Evolutionary conservation across 2,113 vertebrate genomes (phyloP).

Genomic region (Bos indicus): DNA sequence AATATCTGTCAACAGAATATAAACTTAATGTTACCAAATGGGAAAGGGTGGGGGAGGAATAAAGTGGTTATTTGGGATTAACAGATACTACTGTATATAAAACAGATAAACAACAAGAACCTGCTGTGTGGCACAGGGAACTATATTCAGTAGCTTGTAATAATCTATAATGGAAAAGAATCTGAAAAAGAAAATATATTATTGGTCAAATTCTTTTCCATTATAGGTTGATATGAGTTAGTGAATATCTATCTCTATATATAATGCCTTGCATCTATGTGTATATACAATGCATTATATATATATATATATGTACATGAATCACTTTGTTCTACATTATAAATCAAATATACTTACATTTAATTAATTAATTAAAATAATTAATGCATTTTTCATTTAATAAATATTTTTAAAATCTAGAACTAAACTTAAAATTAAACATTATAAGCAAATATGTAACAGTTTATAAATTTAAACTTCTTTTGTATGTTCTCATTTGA

Average conservation of each 20-base stretch:
- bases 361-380: neutral
- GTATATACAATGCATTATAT: neutral
- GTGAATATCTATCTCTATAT: neutral
- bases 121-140: neutral
- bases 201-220: neutral
- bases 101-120: neutral
- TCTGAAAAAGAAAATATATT: neutral
- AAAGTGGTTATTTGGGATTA: neutral
- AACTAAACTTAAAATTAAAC: neutral
- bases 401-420: neutral
- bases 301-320: neutral
- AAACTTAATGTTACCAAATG: neutral
- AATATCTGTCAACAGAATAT: neutral
- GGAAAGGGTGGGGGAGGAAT: neutral
- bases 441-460: neutral
- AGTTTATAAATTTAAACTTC: neutral
- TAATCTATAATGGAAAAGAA: neutral
- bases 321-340: neutral
- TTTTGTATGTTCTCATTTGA: neutral
- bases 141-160: neutral
- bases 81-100: neutral
- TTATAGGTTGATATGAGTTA: neutral
- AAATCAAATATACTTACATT: neutral
- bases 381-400: neutral
- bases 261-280: neutral